Evolutionary conservation across 2,888 invertebrate genomes (phyloP), one percentile per base, ranked within the genome.

Genomic region (Hemicrepidius hirtus): DNA sequence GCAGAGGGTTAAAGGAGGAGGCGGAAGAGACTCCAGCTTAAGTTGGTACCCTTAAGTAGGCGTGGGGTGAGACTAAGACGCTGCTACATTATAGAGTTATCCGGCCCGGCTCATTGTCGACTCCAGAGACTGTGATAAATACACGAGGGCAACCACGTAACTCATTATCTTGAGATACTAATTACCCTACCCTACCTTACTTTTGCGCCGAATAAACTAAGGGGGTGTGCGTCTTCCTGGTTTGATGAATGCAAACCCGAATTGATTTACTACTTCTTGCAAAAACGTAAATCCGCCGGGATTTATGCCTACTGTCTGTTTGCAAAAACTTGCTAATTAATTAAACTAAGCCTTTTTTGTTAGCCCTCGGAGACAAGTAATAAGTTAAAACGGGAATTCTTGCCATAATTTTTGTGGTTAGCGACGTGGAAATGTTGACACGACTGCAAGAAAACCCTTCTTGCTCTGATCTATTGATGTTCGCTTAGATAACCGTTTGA

Each of bases 131-230:
- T 77, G 79, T 83, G 82, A 83, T 83, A 82, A 82, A 83, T 83
- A 82, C 80, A 81, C 80, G 79, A 79, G 82, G 81, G 81, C 78
- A 78, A 81, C 83, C 82, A 82, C 81, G 82, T 82, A 81, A 82
- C 83, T 83, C 83, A 84, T 84, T 84, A 84, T 81, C 80, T 80
- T 81, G 79, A 79, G 80, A 80, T 80, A 80, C 82, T 83, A 83
- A 83, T 82, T 83, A 81, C 79, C 78, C 79, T 57, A 73, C 71
- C 78, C 75, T 71, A 68, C 69, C 70, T 74, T 63, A 70, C 73
- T 53, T 76, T 70, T 50, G 53, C 68, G 53, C 65, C 37, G 66
- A 69, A 65, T 65, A 69, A 73, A 73, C 44, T 57, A 64, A 57
- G 62, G 65, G 70, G 73, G 57, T 65, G 49, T 59, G 60, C 44